phyloP scores from a whole-genome alignment of 2,888 invertebrate genomes.

The Fragum fragum region DNA sequence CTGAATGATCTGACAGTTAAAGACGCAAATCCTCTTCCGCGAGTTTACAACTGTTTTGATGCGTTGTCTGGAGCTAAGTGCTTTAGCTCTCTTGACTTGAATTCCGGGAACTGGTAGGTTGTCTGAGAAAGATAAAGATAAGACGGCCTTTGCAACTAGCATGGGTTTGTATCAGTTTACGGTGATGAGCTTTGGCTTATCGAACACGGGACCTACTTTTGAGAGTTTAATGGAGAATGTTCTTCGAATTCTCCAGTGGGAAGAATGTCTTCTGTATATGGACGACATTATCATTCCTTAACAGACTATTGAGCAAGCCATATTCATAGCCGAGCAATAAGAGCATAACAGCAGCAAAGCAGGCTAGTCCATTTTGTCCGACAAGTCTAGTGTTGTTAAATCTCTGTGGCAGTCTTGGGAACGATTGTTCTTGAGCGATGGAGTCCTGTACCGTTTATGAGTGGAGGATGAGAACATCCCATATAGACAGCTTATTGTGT shows the following conservation, averaged over 20 bases:
- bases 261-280: slow-evolving; percentile 44
- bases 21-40: slow-evolving; percentile 59
- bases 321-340: neutral
- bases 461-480: slow-evolving; percentile 12
- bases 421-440: slow-evolving; percentile 20
- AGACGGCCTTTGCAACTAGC: slow-evolving; percentile 58
- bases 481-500: slow-evolving; percentile 34
- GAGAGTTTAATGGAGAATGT: slow-evolving; percentile 62
- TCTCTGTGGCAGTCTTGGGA: slow-evolving; percentile 37
- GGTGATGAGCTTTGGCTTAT: slow-evolving; percentile 36
- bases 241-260: slow-evolving; percentile 58
- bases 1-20: slow-evolving; percentile 57
- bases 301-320: slow-evolving; percentile 3
- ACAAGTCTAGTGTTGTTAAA: slow-evolving; percentile 9
- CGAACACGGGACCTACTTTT: slow-evolving; percentile 62
- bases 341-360: slow-evolving; percentile 1
- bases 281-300: slow-evolving; percentile 29
- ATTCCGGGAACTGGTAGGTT: slow-evolving; percentile 66
- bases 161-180: slow-evolving; percentile 42
- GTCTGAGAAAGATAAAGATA: slow-evolving; percentile 47
- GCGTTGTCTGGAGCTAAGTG: slow-evolving; percentile 50
- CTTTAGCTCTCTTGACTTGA: slow-evolving; percentile 59
- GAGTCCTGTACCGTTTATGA: slow-evolving; percentile 33
- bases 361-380: slow-evolving; percentile 7
- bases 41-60: slow-evolving; percentile 60